Base-by-base conservation (phyloP, 92 coral and sea anemone genomes). In the Porites lobata region DNA sequence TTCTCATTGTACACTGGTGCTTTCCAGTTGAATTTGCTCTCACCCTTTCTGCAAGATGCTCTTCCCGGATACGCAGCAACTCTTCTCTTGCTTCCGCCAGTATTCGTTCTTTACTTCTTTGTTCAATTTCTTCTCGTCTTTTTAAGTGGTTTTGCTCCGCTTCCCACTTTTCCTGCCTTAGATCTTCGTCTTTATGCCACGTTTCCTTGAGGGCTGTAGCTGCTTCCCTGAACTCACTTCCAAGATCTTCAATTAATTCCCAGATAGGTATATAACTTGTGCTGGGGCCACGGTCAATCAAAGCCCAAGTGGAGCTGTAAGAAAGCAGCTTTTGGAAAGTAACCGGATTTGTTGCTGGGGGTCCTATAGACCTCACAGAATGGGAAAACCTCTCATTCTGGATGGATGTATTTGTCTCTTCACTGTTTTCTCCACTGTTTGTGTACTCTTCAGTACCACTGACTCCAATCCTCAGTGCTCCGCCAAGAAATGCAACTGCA, bases 241-340 rank as follows among this genome's bases (percentile, higher is more conserved):
- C 80, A 76, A 76, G 80, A 24, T 57, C 43, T 7, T 19, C 14
- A 22, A 76, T 19, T 57, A 76, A 24, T 15, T 76, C 80, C 80
- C 80, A 76, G 29, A 76, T 66, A 56, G 80, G 66, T 20, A 76
- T 57, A 43, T 22, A 76, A 13, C 66, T 38, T 57, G 22, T 50
- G 51, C 1, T 13, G 1, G 18, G 7, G 1, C 80, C 80, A 1
- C 80, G 80, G 80, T 76, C 80, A 59, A 76, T 76, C 47, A 76
- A 29, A 1, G 91, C 87, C 91, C 87, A 81, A 9, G 80, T 88
- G 1, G 87, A 74, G 52, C 72, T 88, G 29, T 88, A 62, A 2
- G 68, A 7, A 56, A 81, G 73, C 87, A 88, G 58, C 82, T 81
- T 88, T 50, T 8, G 57, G 59, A 80, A 80, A 3, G 73, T 87